phyloP scores from a whole-genome alignment of 2,888 invertebrate species.

The Bombylius major region DNA sequence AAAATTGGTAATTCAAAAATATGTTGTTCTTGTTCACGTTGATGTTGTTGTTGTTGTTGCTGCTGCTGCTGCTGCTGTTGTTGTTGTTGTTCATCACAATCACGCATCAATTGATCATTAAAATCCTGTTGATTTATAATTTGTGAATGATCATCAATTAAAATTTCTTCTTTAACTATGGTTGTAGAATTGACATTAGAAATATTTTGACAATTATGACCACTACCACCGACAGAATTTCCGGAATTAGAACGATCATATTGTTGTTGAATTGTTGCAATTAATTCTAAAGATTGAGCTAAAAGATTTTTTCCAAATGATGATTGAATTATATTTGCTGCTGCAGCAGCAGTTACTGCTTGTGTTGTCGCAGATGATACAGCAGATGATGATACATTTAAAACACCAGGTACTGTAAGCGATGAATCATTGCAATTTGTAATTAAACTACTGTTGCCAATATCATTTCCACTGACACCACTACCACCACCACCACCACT shows the following conservation, averaged over 20 bases:
- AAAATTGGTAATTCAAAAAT: slow-evolving; percentile 49
- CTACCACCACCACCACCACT: not conserved
- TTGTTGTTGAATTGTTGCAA: slow-evolving; percentile 31
- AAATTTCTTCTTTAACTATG: slow-evolving; percentile 26
- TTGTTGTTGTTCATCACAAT: slow-evolving; percentile 15
- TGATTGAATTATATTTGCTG: slow-evolving; percentile 40
- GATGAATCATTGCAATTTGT: not conserved
- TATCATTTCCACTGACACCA: not conserved
- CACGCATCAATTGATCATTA: slow-evolving; percentile 23
- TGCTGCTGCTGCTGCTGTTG: slow-evolving; percentile 20
- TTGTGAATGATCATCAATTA: slow-evolving; percentile 22
- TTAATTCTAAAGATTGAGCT: slow-evolving; percentile 58
- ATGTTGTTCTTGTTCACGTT: slow-evolving; percentile 19
- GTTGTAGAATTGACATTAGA: not conserved
- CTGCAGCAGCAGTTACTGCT: slow-evolving; percentile 26
- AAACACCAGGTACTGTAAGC: not conserved
- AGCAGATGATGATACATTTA: not conserved
- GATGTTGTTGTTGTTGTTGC: slow-evolving; percentile 24
- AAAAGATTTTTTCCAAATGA: slow-evolving; percentile 52
- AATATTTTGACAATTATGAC: not conserved
- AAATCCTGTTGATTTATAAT: not conserved
- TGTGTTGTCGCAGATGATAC: not conserved
- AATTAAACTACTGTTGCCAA: not conserved
- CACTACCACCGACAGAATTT: not conserved
- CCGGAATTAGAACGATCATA: slow-evolving; percentile 20